These are phyloP conservation scores for Drosophila truncata DNA, from an alignment of 1,140 invertebrate species.

Conservation along the genomic window DNA sequence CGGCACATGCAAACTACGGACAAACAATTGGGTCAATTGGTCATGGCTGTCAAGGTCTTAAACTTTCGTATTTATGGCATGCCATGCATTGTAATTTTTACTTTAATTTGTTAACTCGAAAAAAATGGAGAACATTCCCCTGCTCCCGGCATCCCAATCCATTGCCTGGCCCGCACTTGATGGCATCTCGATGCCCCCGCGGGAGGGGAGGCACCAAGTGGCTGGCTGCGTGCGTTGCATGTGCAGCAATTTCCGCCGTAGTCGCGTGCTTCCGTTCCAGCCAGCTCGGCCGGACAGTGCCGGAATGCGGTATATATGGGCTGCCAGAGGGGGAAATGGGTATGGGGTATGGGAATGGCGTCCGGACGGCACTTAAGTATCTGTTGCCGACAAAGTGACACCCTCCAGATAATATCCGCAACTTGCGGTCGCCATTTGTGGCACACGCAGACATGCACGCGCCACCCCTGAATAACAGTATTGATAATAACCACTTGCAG, in stretches of 20 bases:
- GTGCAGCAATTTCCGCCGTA: constrained; percentile 76
- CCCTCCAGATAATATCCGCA: constrained; percentile 72
- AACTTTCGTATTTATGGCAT: constrained; percentile 78
- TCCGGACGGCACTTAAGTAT: constrained; percentile 73
- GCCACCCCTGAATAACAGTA: constrained; percentile 25
- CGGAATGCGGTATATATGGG: constrained; percentile 20
- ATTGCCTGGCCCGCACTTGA: constrained; percentile 31
- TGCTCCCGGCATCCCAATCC: constrained; percentile 18
- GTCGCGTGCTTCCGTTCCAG: constrained; percentile 74
- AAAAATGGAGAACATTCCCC: background rate
- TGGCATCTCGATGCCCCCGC: constrained; percentile 28
- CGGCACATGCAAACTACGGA: constrained; percentile 62
- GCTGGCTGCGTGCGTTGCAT: constrained; percentile 70
- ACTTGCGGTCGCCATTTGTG: constrained; percentile 49
- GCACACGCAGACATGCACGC: constrained; percentile 10
- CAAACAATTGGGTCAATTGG: constrained; percentile 78
- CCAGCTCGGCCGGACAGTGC: constrained; percentile 33
- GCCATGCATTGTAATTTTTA: constrained; percentile 74
- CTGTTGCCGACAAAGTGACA: constrained; percentile 68
- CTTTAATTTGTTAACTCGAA: constrained; percentile 73
- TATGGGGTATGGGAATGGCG: constrained; percentile 17
- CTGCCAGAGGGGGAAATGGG: constrained; percentile 8
- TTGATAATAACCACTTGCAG: constrained; percentile 48
- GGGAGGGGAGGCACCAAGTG: constrained; percentile 25
- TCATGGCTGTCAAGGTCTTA: constrained; percentile 80